phyloP scores from a whole-genome alignment of 2,797 vertebrate genomes.

The Sebastes nivosus region DNA sequence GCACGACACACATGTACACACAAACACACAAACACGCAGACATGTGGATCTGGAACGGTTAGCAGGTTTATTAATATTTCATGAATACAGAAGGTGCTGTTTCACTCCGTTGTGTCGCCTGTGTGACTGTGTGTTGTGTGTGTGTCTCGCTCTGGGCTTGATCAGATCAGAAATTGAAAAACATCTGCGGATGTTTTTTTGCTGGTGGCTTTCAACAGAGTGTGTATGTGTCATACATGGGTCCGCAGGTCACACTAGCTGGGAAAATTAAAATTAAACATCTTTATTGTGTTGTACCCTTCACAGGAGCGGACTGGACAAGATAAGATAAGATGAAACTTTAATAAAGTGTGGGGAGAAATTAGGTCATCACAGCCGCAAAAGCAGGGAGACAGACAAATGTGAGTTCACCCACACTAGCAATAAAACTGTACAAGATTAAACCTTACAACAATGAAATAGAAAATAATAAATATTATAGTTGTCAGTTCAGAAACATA shows the following conservation, averaged over 20 bases:
- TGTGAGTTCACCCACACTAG: background rate
- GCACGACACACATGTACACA: constrained; percentile 4
- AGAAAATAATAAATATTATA: background rate
- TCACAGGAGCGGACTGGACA: constrained; percentile 40
- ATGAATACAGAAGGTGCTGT: constrained; percentile 43
- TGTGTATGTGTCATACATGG: constrained; percentile 55
- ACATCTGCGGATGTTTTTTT: constrained; percentile 52
- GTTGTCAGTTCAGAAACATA: background rate
- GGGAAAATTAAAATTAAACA: constrained; percentile 61
- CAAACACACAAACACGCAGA: background rate
- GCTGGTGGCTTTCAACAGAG: constrained; percentile 40
- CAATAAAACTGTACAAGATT: constrained; percentile 32
- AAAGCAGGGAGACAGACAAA: constrained; percentile 18
- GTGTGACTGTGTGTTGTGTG: constrained; percentile 1
- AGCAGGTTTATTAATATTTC: constrained; percentile 45
- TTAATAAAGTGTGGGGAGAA: constrained; percentile 55
- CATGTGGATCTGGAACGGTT: constrained; percentile 3
- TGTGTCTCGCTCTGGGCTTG: constrained; percentile 45
- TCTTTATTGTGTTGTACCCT: constrained; percentile 53
- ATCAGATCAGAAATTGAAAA: constrained; percentile 64
- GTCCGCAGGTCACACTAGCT: constrained; percentile 34
- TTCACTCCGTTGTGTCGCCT: constrained; percentile 8
- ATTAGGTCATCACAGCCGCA: constrained; percentile 52
- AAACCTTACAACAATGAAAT: background rate
- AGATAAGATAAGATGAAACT: constrained; percentile 62